Base-by-base conservation (phyloP, 2,797 vertebrate species). In the Hypotaenidia okinawae region DNA sequence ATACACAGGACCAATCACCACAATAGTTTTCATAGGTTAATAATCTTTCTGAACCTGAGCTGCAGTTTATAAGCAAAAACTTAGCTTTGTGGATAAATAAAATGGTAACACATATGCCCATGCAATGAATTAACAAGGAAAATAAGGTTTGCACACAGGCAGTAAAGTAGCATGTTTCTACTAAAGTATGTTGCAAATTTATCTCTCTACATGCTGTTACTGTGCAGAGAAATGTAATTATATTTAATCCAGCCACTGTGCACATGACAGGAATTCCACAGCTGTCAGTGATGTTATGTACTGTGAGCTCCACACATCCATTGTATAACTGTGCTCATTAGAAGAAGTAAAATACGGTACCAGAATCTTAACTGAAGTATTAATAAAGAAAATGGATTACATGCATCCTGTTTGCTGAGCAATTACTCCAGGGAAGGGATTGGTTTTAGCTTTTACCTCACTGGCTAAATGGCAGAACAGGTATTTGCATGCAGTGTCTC, bases 381-480 rank as follows among this genome's bases (percentile, higher is more conserved):
- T 97, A 97, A 95, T 96, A 97, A 97, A 94, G 96, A 97, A 97
- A 97, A 96, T 89, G n/a, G 94, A 94, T 96, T 97, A 95, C 69
- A 77, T 16, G n/a, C 83, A 92, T 95, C 70, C 79, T 97, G 79
- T 95, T 97, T 97, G 90, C 81, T 96, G 89, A 95, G 91, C 72
- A 96, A 80, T 96, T 97, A 96, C 96, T 95, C 67, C 70, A 96
- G 93, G 47, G 54, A 92, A 91, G 47, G 73, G 61, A 94, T 24
- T 89, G 91, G 93, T 96, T 96, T 95, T 94, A 94, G 91, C 85
- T 91, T 91, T 96, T 94, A 35, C 84, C 64, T 95, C 69, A 41
- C 67, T 94, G 87, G 72, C 68, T 94, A 89, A 97, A 84, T 84
- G 87, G 75, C 90, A 95, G 89, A 90, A 86, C 24, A 93, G 75